Base-by-base conservation (phyloP, 2,888 invertebrate species). In the Caradrina kadenii region DNA sequence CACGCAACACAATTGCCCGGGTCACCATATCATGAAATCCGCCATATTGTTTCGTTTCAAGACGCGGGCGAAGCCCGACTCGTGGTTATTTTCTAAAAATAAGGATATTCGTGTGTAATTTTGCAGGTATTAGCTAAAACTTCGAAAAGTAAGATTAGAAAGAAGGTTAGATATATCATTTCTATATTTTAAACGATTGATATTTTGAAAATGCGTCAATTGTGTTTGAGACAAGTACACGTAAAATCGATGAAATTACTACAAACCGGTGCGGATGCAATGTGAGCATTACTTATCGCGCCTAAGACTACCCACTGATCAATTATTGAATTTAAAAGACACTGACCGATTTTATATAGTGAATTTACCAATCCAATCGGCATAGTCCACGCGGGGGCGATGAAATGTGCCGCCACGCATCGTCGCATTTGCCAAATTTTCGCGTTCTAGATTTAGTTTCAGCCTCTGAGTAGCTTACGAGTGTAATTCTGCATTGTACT, bases 1-100 rank as follows among this genome's bases (percentile, higher is more conserved):
- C 17, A 13, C 39, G 1, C 0, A 22, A 49, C 53, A 55, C 48
- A 48, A 54, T 67, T 61, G 55, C 69, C 73, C 77, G 77, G 80
- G 77, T 73, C 59, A 45, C 45, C 45, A 45, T 45, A 17, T 17
- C 17, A 45, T 17, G 17, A 17, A 60, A 65, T 73, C 83, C 80
- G 87, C 87, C 87, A 87, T 87, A 75, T 87, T 87, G 87, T 66
- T 58, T 63, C 42, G 35, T 39, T 50, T 63, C 63, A 35, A 70
- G 73, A 76, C 73, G 84, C 84, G 77, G 78, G 69, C 48, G 48
- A 68, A 58, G 67, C 52, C 71, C 4, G n/a, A 50, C 53, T 68
- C 68, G 64, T 82, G 76, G 56, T 82, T 54, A 53, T 68, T 54
- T 66, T 60, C 0, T 31, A 26, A 4, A 48, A 4, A 10, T 54